Evolutionary conservation across 2,888 invertebrate species (phyloP), one percentile per base, ranked within the genome.

Genomic region (Chromoteleia sp.): DNA sequence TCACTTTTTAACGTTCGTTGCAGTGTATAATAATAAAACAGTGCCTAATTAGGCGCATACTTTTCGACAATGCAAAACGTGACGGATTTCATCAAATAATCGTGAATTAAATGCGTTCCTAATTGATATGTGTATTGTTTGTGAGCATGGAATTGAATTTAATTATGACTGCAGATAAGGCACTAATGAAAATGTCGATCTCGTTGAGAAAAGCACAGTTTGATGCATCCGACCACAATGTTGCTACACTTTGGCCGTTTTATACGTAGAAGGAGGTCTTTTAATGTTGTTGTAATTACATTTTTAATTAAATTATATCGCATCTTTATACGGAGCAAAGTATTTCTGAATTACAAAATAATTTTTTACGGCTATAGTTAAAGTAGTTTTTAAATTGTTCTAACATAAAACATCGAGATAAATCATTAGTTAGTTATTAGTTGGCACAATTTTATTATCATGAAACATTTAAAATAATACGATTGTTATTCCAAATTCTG

Each of bases 111-210:
- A 52, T 73, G 48, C 25, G 12, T 25, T 39, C 2, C 43, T 73
- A 61, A 73, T 61, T 61, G 61, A 41, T 61, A 61, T 52, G 52
- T 30, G 52, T 52, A 73, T 61, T 73, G 61, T 73, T 73, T 52
- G 21, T 25, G 25, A 58, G 48, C 10, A 10, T 29, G 29, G 41
- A 61, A 52, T 33, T 41, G 41, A 61, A 61, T 61, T 61, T 59
- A 61, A 61, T 73, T 73, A 61, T 52, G 19, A n/a, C 61, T 52
- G 15, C 15, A 56, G 63, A 65, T 74, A 74, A 65, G 30, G 48
- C 7, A 36, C 25, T 33, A 73, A 73, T 73, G 61, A 54, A 73
- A 73, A 61, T 54, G 61, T 52, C 33, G 12, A 71, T 59, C 30
- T 29, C 41, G n/a, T 19, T n/a, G 14, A 52, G 61, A 61, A 73